A percentile compares a stretch with the other conserved stretches of the same genome.
Conservation (phyloP, 2,888 invertebrate genomes). For the Merodon equestris region DNA sequence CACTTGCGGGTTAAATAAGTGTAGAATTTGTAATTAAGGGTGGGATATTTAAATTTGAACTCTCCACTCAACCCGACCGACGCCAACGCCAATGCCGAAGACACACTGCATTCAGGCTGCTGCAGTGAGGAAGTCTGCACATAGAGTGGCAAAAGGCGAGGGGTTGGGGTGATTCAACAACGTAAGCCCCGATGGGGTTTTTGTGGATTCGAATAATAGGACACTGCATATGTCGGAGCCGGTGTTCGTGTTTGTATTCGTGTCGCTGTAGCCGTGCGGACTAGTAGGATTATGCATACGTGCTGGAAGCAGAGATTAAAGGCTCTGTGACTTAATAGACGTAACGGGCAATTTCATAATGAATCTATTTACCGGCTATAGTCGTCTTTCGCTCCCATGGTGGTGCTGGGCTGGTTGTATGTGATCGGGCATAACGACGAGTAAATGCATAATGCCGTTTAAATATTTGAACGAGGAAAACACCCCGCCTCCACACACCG, state of each 20-base stretch:
- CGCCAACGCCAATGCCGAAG: neutral
- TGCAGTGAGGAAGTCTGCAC: no score
- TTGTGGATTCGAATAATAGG: conserved; percentile 46
- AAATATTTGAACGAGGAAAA: conserved; percentile 50
- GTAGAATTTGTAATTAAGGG: conserved; percentile 59
- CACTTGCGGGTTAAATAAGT: conserved; percentile 62
- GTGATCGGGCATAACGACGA: conserved; percentile 32
- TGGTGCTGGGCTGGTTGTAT: conserved; percentile 8
- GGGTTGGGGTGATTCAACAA: conserved; percentile 30
- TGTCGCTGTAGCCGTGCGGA: conserved; percentile 19
- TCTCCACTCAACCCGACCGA: conserved; percentile 1
- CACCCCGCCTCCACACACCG: conserved; percentile 24
- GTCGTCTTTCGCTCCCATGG: conserved; percentile 1
- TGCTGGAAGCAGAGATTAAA: conserved; percentile 63
- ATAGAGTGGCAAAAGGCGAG: neutral
- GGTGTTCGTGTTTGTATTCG: neutral
- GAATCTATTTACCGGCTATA: conserved; percentile 55
- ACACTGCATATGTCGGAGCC: neutral
- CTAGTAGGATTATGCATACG: conserved; percentile 38
- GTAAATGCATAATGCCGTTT: conserved; percentile 53
- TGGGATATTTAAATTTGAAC: conserved; percentile 39
- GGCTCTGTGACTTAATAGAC: conserved; percentile 62
- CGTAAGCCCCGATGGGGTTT: conserved; percentile 31
- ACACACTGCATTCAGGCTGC: neutral
- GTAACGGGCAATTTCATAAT: conserved; percentile 65